Base-by-base conservation (phyloP, 2,888 invertebrate genomes). In the Cephalotes varians region DNA sequence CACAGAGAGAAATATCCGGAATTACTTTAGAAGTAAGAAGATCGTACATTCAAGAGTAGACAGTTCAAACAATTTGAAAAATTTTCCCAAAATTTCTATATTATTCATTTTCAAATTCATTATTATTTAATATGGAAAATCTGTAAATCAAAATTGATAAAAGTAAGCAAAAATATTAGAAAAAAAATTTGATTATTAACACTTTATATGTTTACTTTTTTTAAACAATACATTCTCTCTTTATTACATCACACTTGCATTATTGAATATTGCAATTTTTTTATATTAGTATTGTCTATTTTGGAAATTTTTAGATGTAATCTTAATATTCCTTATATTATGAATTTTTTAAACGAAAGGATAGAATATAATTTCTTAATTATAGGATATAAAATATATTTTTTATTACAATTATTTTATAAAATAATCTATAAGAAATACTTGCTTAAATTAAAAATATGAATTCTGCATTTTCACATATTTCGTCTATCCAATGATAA, bases 401-500 rank as follows among this genome's bases (percentile, higher is more conserved):
- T 37, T 60, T 62, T 44, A 62, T 44, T 40, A 31, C 6, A 44
- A 5, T 31, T 62, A 10, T 62, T 62, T 44, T 56, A 1, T 31
- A 62, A 73, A 44, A 47, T 21, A 31, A 44, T 31, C 25, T 31
- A 2, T 12, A 49, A 58, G 10, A 60, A 25, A 25, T 7, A 15
- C 10, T 62, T 62, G 2, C 1, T 7, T 4, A n/a, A 76, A 64
- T 51, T 51, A 15, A 67, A 76, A 64, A 18, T 34, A 65, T 9
- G 9, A 0, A 44, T 67, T 12, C 2, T 7, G 10, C 25, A 65
- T 76, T 64, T 37, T 9, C 3, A 21, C 25, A 12, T 28, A 37
- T 76, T 74, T 40, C 37, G 51, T 21, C 37, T 65, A 28, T 51
- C 21, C 25, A 54, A n/a, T 62, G 18, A 49, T 67, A 67, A 76